Evolutionary conservation across 2,113 vertebrate genomes (phyloP), one percentile per base, ranked within the genome.

Genomic region (Apodemus sylvaticus): DNA sequence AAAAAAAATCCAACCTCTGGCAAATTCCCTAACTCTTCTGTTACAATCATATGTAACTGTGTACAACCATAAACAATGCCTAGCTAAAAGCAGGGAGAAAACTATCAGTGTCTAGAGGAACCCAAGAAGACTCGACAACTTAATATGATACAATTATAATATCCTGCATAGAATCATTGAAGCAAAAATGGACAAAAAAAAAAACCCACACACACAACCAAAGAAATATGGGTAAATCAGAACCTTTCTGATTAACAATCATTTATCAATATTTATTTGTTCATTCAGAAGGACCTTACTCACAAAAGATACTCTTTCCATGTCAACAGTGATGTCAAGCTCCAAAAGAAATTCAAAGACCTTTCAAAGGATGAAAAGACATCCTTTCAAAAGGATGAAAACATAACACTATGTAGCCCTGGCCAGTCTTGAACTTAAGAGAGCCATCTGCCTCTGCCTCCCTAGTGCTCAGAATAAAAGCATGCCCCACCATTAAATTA

Each of bases 151-250:
- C 10, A 66, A 19, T 34, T 66, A 86, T 48, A 48, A 45, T 48
- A 66, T 19, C 81, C n/a, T 62, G n/a, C 62, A 86, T 53, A 39
- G 73, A 78, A 51, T 58, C 62, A 39, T 64, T 76, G 70, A 79
- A 88, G 26, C 66, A 24, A 55, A 92, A 94, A 91, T 48, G 20
- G 73, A 36, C 76, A 94, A 92, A 94, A 71, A 94, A n/a, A n/a
- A n/a, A n/a, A n/a, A n/a, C n/a, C n/a, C n/a, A n/a, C n/a, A n/a
- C n/a, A 31, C 60, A 77, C 88, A 85, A 92, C 31, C 48, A 66
- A 89, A 68, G 55, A 90, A 82, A 78, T 85, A 45, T 74, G n/a
- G 94, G 45, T 77, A 42, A 86, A 87, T 45, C 64, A 42, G 34
- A n/a, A 36, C 36, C 29, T 71, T 45, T 90, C 77, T 53, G 85